Base-by-base conservation (phyloP, 2,797 vertebrate species). In the Taeniopygia guttata region DNA sequence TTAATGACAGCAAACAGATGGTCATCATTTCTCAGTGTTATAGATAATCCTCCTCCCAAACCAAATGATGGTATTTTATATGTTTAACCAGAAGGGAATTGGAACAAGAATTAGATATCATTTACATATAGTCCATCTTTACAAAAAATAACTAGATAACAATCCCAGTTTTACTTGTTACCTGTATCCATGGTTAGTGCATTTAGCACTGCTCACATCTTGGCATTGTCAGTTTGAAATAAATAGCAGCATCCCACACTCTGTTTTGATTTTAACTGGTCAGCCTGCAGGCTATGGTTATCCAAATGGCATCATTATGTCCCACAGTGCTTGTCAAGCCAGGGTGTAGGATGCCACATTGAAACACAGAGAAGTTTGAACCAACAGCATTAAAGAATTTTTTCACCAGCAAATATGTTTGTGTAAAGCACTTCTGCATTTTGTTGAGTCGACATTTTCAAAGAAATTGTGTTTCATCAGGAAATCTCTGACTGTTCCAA, bases 1-100 rank as follows among this genome's bases (percentile, higher is more conserved):
- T 88, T 89, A 96, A 78, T 49, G 95, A 96, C 74, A 91, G 51
- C 4, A 25, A 97, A 96, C 96, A 95, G 93, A 96, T 95, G 87
- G 94, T 81, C 75, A 88, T 51, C 52, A 48, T 95, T 89, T 94
- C 94, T 89, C 92, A 85, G 25, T 46, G 27, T 78, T 95, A 90
- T 49, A 96, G 93, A 89, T 90, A 96, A 86, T 92, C 91, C 96
- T 84, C 66, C 91, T 92, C 77, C 62, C 83, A 67, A 96, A 90
- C 75, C 62, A 95, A 94, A 97, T 52, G 38, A 91, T 73, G 18
- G 66, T n/a, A 75, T 59, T 90, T 64, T 55, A 51, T 63, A 87
- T 90, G n/a, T 85, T 81, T 91, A 87, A 77, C 38, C 72, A 89
- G 74, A 73, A 63, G 42, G 29, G 45, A 74, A 84, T 60, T 58